These are phyloP conservation scores for Timema cristinae DNA, from an alignment of 2,888 invertebrate genomes.

Conservation along the genomic window DNA sequence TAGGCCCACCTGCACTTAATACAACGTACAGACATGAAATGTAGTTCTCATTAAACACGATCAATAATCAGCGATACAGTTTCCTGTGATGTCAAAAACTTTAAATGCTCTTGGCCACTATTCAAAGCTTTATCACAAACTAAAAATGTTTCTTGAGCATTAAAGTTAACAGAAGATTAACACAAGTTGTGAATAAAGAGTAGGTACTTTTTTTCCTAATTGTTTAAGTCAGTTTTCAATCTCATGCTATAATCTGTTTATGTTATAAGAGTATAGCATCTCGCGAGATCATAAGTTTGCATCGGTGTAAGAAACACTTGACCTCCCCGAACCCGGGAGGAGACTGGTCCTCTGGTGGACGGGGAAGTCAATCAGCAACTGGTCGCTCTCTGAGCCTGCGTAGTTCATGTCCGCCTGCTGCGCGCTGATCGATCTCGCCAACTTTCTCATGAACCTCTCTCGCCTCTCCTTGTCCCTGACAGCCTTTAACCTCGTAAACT, in stretches of 20 bases:
- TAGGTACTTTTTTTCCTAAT: too few relatives aligned
- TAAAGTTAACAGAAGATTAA: too few relatives aligned
- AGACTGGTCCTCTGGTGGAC: constrained; percentile 26
- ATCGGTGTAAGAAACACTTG: constrained; percentile 22
- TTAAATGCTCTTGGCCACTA: too few relatives aligned
- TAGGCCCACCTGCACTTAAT: too few relatives aligned
- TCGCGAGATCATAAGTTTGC: constrained; percentile 24
- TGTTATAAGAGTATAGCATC: constrained; percentile 8
- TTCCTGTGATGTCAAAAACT: too few relatives aligned
- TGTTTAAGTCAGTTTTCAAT: too few relatives aligned
- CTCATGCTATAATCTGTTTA: neutral
- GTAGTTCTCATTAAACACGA: too few relatives aligned
- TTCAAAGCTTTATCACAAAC: too few relatives aligned
- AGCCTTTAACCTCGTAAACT: constrained; percentile 67
- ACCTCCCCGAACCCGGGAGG: constrained; percentile 22
- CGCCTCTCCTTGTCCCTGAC: constrained; percentile 65
- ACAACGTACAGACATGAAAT: too few relatives aligned
- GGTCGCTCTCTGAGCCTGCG: constrained; percentile 27
- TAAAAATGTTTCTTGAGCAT: too few relatives aligned
- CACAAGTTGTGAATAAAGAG: too few relatives aligned
- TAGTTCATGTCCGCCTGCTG: constrained; percentile 44
- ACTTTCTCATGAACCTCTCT: constrained; percentile 56
- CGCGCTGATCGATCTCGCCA: constrained; percentile 57
- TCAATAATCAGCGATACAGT: too few relatives aligned
- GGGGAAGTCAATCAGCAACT: constrained; percentile 30